These are phyloP conservation scores for Poeciliopsis occidentalis DNA, from an alignment of 2,113 vertebrate genomes.

Conservation along the genomic window DNA sequence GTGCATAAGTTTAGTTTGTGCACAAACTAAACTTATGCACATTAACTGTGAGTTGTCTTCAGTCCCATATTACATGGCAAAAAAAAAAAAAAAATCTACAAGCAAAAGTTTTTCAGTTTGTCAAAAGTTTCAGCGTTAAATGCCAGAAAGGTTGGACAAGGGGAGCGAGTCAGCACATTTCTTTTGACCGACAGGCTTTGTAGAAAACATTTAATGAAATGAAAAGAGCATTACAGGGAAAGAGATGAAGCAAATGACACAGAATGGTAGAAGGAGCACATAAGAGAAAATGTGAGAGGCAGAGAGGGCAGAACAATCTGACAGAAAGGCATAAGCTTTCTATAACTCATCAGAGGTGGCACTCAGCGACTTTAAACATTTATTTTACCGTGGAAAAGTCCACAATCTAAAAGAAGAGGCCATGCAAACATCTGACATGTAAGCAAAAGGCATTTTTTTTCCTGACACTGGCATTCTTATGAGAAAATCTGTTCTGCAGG, in stretches of 20 bases:
- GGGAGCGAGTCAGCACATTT: constrained; percentile 41
- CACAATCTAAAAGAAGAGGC: constrained; percentile 14
- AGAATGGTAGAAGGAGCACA: neutral
- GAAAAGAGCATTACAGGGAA: constrained; percentile 30
- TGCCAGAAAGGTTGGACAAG: neutral
- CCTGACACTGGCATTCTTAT: too few relatives aligned
- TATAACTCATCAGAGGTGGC: constrained; percentile 37
- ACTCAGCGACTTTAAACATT: constrained; percentile 30
- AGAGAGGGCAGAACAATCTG: neutral
- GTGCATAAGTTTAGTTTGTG: too few relatives aligned
- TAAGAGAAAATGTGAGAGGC: constrained; percentile 1
- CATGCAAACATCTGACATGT: neutral
- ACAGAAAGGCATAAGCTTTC: constrained; percentile 47
- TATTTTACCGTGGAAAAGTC: constrained; percentile 28
- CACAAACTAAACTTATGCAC: neutral
- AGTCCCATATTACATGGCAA: neutral
- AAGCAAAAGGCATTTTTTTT: neutral
- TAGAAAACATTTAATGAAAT: neutral
- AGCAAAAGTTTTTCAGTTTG: neutral
- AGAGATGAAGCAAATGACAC: constrained; percentile 23
- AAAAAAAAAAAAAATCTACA: neutral
- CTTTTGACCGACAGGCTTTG: neutral
- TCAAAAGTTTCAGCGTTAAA: neutral
- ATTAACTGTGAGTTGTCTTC: neutral
- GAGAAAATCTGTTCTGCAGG: neutral